These are phyloP conservation scores for Steinernema khuongi DNA, from an alignment of 1,140 invertebrate genomes.

Conservation along the genomic window DNA sequence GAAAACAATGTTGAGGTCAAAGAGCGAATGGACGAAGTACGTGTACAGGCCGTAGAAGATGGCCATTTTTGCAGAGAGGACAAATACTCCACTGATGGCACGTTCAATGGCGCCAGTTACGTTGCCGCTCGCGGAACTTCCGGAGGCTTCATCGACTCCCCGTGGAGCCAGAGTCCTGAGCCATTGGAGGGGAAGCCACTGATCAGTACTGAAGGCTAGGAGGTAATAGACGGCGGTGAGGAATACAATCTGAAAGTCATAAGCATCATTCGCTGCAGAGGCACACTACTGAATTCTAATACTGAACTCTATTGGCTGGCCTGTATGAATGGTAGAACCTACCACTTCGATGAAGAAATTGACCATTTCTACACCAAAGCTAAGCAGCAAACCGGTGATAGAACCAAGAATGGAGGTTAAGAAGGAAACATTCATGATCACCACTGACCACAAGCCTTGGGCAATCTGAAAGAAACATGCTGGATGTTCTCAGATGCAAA, in stretches of 20 bases:
- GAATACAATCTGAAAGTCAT: conserved; percentile 75
- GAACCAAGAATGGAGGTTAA: conserved; percentile 78
- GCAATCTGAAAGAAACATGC: conserved; percentile 62
- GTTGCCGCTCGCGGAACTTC: conserved; percentile 14
- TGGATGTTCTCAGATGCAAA: not conserved
- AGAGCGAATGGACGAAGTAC: conserved; percentile 90
- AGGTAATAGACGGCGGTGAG: conserved; percentile 92
- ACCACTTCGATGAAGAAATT: conserved; percentile 87
- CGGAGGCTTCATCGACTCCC: conserved; percentile 1
- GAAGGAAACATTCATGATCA: conserved; percentile 85
- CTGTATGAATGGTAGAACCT: conserved; percentile 57
- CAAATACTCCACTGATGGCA: conserved; percentile 71
- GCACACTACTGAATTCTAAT: conserved; percentile 17
- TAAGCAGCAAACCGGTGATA: conserved; percentile 77
- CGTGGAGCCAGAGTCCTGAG: conserved; percentile 39
- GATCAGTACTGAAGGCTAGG: conserved; percentile 75
- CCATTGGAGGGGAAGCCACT: conserved; percentile 51
- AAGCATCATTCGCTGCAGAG: not conserved
- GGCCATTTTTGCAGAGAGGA: conserved; percentile 90
- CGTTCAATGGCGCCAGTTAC: conserved; percentile 50
- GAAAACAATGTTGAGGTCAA: conserved; percentile 87
- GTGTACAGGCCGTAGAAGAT: conserved; percentile 95
- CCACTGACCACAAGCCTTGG: conserved; percentile 83
- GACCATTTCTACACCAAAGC: conserved; percentile 83
- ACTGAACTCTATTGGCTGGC: no score